These are phyloP conservation scores for Tympanuchus pallidicinctus DNA, from an alignment of 2,113 vertebrate species.

Conservation along the genomic window DNA sequence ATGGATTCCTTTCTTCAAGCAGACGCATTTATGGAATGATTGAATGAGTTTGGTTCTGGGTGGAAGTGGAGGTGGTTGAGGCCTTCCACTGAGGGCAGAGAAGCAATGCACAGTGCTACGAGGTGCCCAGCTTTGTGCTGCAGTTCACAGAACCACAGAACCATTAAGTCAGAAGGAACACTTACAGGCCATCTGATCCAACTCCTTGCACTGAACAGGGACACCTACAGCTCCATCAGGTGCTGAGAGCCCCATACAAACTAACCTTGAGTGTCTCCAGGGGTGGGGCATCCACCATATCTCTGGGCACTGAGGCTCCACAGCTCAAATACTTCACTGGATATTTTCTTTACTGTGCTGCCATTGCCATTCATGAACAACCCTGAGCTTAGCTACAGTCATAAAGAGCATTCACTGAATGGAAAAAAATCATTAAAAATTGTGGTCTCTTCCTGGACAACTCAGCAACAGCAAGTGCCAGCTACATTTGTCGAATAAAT, in stretches of 20 bases:
- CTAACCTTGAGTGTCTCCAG: too few relatives aligned
- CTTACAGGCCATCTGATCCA: too few relatives aligned
- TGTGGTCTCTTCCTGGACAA: slow-evolving; percentile 63
- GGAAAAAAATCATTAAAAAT: slow-evolving; percentile 61
- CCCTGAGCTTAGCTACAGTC: slow-evolving; percentile 1
- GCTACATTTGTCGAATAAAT: slow-evolving; percentile 64
- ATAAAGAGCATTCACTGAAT: slow-evolving; percentile 55
- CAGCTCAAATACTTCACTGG: slow-evolving; percentile 24
- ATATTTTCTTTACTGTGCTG: neutral
- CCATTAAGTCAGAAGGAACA: too few relatives aligned
- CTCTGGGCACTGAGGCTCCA: neutral
- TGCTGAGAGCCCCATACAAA: too few relatives aligned
- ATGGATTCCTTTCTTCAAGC: slow-evolving; percentile 42
- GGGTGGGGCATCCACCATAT: too few relatives aligned
- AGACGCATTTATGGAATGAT: slow-evolving; percentile 16
- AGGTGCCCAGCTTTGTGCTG: neutral
- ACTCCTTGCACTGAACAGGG: too few relatives aligned
- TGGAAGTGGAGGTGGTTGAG: slow-evolving; percentile 31
- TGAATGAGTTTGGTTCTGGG: slow-evolving; percentile 55
- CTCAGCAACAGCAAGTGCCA: slow-evolving; percentile 59
- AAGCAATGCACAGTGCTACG: neutral
- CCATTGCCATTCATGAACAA: slow-evolving; percentile 53
- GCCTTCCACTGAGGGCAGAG: slow-evolving; percentile 25
- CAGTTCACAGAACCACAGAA: too few relatives aligned
- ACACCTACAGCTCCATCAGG: too few relatives aligned